Conservation (phyloP, 2,888 invertebrate genomes). For the Xestia rhomboidea region DNA sequence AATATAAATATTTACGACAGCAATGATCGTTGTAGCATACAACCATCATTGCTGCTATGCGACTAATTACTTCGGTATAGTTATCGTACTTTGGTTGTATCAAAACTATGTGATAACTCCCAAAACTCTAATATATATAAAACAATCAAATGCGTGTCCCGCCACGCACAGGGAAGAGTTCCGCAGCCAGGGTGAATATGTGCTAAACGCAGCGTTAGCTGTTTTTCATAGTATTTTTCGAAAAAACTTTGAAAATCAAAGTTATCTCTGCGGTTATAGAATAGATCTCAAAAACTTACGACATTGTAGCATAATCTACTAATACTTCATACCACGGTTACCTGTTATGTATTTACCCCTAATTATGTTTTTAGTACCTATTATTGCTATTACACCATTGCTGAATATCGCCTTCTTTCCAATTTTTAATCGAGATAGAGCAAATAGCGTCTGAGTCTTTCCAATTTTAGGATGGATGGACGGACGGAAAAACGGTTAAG, state of each 20-base stretch:
- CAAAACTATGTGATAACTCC: not conserved
- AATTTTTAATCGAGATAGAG: not conserved
- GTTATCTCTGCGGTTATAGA: too few species aligned
- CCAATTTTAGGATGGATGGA: not conserved
- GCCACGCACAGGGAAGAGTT: not conserved
- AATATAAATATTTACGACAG: not conserved
- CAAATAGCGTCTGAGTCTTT: not conserved
- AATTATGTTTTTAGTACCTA: not conserved
- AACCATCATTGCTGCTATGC: not conserved
- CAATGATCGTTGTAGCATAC: too few species aligned
- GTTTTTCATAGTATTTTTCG: too few species aligned
- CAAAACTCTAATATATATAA: not conserved
- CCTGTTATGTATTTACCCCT: too few species aligned
- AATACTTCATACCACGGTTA: too few species aligned
- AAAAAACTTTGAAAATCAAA: too few species aligned
- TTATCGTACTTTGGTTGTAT: not conserved
- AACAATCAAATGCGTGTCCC: not conserved
- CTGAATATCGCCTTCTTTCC: not conserved
- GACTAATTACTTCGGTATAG: not conserved
- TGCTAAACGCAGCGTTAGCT: too few species aligned
- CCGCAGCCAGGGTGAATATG: not conserved
- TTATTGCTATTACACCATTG: not conserved
- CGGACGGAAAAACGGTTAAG: not conserved
- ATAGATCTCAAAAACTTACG: too few species aligned
- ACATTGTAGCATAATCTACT: too few species aligned